These are phyloP conservation scores for Sturnira hondurensis DNA, from an alignment of 2,113 vertebrate genomes.

Conservation along the genomic window DNA sequence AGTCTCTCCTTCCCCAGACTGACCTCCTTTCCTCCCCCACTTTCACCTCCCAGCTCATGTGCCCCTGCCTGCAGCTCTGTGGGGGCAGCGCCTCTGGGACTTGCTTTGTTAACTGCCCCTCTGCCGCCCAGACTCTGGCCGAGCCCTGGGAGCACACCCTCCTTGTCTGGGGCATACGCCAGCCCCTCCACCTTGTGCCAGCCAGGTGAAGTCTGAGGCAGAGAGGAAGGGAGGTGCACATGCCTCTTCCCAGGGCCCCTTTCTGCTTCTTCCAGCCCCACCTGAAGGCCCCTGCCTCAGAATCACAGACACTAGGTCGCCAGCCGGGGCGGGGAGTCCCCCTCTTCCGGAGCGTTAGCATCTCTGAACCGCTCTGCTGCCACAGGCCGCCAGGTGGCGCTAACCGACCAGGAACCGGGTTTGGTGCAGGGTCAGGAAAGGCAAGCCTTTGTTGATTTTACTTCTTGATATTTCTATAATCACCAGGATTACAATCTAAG, in stretches of 20 bases:
- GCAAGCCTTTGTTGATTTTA: slow-evolving; percentile 62
- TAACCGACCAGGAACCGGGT: background rate
- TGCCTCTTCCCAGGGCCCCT: background rate
- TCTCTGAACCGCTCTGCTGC: background rate
- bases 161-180: background rate
- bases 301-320: too few relatives aligned
- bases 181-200: background rate
- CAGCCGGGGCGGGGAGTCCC: background rate
- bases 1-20: background rate
- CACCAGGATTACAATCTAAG: slow-evolving; percentile 73
- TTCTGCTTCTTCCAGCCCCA: background rate
- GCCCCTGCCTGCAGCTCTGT: background rate
- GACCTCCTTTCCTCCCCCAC: rapidly evolving
- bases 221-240: background rate
- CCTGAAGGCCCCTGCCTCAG: too few relatives aligned
- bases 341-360: rapidly evolving
- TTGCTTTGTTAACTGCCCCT: background rate
- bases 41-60: too few relatives aligned
- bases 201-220: background rate
- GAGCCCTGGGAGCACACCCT: background rate
- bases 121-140: background rate
- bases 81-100: background rate
- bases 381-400: slow-evolving; percentile 66
- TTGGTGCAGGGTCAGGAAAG: background rate
- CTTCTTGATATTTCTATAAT: slow-evolving; percentile 71